A percentile compares a stretch with the other conserved stretches of the same genome.
Conservation (phyloP, 37 sponge, comb jelly and placozoan species). For the Geodia barretti region DNA sequence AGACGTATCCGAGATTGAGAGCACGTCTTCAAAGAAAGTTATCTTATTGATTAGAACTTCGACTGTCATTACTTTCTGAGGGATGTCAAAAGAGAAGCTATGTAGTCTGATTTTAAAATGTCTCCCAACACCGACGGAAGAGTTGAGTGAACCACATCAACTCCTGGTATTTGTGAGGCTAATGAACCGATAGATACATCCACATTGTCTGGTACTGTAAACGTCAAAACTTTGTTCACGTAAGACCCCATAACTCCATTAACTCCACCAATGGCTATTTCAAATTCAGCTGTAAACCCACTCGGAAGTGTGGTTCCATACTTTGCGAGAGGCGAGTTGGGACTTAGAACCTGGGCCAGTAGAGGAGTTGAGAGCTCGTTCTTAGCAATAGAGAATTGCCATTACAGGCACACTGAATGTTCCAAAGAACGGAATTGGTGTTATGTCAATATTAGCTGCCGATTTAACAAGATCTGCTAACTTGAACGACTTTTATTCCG, state of each 20-base stretch:
- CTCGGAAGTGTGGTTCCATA: not conserved
- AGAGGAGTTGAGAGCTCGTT: not conserved
- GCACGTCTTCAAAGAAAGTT: not conserved
- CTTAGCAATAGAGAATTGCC: not conserved
- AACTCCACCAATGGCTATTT: not conserved
- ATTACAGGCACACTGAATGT: not conserved
- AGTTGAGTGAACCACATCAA: not conserved
- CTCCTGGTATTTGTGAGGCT: not conserved
- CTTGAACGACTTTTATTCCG: not conserved
- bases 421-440: not conserved
- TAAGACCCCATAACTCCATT: not conserved
- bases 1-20: not conserved
- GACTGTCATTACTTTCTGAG: not conserved
- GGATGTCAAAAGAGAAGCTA: not conserved
- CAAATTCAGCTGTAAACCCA: not conserved
- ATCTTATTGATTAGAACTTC: not conserved
- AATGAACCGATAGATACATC: not conserved
- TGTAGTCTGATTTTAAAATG: not conserved
- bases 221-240: not conserved
- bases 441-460: not conserved
- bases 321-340: not conserved
- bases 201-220: not conserved
- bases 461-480: not conserved
- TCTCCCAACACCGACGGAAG: not conserved
- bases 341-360: not conserved